Evolutionary conservation across 2,797 vertebrate genomes (phyloP), one percentile per base, ranked within the genome.

Genomic region (Manis crassicaudata): DNA sequence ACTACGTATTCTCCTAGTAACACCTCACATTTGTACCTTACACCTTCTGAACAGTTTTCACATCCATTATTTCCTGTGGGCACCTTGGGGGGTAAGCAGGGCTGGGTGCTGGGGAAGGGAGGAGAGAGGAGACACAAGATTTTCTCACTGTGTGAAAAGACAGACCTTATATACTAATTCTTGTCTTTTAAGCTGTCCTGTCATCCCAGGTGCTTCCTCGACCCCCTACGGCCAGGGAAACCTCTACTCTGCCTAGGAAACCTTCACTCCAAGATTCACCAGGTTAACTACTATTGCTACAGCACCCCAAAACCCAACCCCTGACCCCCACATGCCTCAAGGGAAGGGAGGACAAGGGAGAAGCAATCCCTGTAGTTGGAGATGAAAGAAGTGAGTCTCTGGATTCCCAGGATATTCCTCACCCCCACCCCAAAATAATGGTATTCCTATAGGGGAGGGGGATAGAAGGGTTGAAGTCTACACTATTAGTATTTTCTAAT

Each of bases 31-130:
- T 54, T 76, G 43, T 75, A 72, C 56, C 80, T 95, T 56, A 76
- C 25, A n/a, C 79, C 50, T 95, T 65, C 77, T 56, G 81, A 88
- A 95, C 81, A 88, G 73, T 70, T 94, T 96, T 94, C 65, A 65
- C 73, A 65, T 52, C 91, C 67, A 35, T 81, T 85, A 77, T 94
- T 92, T 95, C 83, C 73, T 40, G 25, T 25, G 18, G n/a, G 54
- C 23, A 58, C 37, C 77, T 70, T 50, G 12, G 14, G 8, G 12
- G 25, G 18, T 25, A 82, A 87, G 23, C 68, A 75, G 81, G 52
- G 20, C 32, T 76, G 29, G 40, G 10, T 12, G 21, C 2, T 56
- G 2, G 7, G 9, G 12, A 79, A 50, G 18, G 52, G 3, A 65
- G 32, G 68, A 85, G 37, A 84, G 70, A 72, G 10, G 23, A 80